Evolutionary conservation across 2,113 vertebrate species (phyloP), one percentile per base, ranked within the genome.

Genomic region (Neolamprologus longior): DNA sequence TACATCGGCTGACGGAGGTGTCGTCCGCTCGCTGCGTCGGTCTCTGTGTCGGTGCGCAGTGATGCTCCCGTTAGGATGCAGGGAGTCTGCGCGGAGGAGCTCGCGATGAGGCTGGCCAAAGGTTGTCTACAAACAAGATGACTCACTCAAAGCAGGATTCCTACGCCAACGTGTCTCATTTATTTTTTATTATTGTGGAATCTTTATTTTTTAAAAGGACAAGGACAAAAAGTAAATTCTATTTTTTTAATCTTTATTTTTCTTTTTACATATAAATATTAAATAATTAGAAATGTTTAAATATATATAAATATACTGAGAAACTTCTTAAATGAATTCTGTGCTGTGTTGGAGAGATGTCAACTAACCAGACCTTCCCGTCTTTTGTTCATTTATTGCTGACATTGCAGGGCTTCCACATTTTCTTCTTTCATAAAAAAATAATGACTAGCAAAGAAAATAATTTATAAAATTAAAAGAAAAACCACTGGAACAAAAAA

Each of bases 11-110:
- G 76, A 7, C 9, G 26, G 53, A 37, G 82, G 4, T 21, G 33
- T 24, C 15, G 50, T 42, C 40, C 37, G 35, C 54, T 83, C 86
- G 19, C 33, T 15, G 68, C 4, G 37, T 40, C 28, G 42, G 54
- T 9, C 63, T 57, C 63, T 14, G 26, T 8, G 31, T 71, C 66
- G n/a, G 35, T 84, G 73, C 84, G 80, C 89, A 76, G 66, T 89
- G 92, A 91, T 92, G 94, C 91, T 92, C 68, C 76, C 37, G 88
- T 55, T 37, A 9, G 83, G 93, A 94, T 94, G 86, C 93, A 92
- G 93, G 53, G 93, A 87, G 92, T 11, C 91, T 95, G 93, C 94
- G 93, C 92, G 82, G 53, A 89, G 86, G 79, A 33, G 92, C 87
- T 83, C 90, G 85, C 79, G 92, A 93, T 47, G 92, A 91, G 90